Conservation (phyloP, 2,888 invertebrate species). For the Temnothorax unifasciatus region DNA sequence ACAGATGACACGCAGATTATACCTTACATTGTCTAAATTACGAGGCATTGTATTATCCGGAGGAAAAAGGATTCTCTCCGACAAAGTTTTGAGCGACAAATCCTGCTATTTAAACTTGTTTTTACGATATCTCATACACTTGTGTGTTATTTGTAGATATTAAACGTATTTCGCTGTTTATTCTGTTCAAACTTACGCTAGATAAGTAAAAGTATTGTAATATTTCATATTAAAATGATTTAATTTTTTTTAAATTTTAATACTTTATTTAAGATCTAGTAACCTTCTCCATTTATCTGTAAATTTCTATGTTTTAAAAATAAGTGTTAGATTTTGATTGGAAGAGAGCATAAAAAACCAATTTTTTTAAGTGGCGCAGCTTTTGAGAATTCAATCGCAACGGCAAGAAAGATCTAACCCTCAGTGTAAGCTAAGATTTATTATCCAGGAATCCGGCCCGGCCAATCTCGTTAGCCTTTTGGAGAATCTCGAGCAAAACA, state of each 20-base stretch:
- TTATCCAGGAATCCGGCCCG: neutral
- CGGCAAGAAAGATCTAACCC: neutral
- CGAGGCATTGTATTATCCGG: slow-evolving; percentile 15
- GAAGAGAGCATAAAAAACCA: neutral
- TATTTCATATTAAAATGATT: neutral
- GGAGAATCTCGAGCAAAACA: slow-evolving; percentile 38
- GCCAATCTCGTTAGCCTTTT: slow-evolving; percentile 53
- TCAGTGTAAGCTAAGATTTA: slow-evolving; percentile 22
- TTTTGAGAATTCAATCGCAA: neutral
- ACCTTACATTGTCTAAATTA: slow-evolving; percentile 41
- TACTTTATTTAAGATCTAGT: neutral
- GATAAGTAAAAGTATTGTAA: neutral
- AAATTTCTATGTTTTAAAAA: neutral
- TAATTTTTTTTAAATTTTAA: neutral
- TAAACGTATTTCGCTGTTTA: neutral
- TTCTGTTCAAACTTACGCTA: neutral
- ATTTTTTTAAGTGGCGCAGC: neutral
- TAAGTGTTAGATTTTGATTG: neutral
- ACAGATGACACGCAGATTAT: slow-evolving; percentile 59
- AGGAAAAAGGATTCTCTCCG: neutral
- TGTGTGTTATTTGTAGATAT: neutral
- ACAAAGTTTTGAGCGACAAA: neutral
- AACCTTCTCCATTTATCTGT: neutral
- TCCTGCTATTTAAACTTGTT: neutral
- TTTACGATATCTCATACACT: neutral